A percentile compares a stretch with the other conserved stretches of the same genome.
These are phyloP conservation scores for Esox lucius DNA, from an alignment of 2,797 vertebrate genomes.

Conservation along the genomic window DNA sequence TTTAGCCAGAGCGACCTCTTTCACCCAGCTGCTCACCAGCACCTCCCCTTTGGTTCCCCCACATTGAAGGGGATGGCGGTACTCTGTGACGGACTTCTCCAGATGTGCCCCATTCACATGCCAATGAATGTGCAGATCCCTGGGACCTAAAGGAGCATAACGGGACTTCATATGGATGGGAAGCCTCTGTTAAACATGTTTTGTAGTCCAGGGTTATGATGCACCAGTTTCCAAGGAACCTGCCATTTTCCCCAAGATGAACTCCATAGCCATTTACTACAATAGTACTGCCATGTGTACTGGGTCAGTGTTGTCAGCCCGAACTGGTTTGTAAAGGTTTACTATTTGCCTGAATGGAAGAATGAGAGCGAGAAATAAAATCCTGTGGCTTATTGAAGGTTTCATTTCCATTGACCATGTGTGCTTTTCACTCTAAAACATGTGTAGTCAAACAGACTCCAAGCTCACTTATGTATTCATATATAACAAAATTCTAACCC, in stretches of 20 bases:
- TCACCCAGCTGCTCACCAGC: slow-evolving; percentile 88
- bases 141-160: slow-evolving; percentile 80
- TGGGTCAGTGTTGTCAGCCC: background rate
- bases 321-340: background rate
- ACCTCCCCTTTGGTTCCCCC: slow-evolving; percentile 48
- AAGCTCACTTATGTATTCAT: background rate
- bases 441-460: background rate
- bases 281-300: background rate
- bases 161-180: slow-evolving; percentile 31
- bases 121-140: slow-evolving; percentile 84
- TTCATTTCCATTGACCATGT: background rate
- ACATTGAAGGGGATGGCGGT: slow-evolving; percentile 70
- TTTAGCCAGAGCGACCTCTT: slow-evolving; percentile 71
- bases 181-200: background rate
- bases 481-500: background rate
- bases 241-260: background rate
- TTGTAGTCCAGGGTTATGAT: background rate
- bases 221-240: background rate
- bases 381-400: background rate
- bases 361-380: background rate
- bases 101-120: slow-evolving; percentile 80
- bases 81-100: slow-evolving; percentile 70
- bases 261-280: background rate
- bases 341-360: background rate
- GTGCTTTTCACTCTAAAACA: background rate